Evolutionary conservation across 2,113 vertebrate genomes (phyloP).

Genomic region (Gnathonemus longibarbis): DNA sequence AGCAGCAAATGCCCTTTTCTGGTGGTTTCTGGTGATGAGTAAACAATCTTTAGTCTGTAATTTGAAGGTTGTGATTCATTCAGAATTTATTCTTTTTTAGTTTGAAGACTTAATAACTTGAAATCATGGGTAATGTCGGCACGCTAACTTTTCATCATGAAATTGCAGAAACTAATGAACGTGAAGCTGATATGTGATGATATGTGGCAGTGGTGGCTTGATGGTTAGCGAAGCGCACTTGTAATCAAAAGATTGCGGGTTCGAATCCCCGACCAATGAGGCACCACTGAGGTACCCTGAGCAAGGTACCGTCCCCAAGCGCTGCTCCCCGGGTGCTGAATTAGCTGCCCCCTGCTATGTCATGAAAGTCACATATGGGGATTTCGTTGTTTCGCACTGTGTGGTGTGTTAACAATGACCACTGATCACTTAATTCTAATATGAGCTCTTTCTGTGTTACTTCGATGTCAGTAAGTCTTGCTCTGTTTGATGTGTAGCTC

Average conservation of each 20-base stretch:
- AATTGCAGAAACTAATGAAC: neutral
- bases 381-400: too few species aligned
- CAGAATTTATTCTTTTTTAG: neutral
- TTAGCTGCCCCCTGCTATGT: too few species aligned
- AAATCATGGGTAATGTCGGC: neutral
- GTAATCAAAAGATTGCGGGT: too few species aligned
- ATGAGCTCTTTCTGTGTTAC: neutral
- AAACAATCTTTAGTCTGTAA: conserved; percentile 4
- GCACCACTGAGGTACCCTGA: too few species aligned
- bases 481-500: neutral
- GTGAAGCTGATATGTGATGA: neutral
- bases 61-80: neutral
- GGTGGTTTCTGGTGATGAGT: neutral
- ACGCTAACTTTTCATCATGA: neutral
- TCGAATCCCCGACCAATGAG: too few species aligned
- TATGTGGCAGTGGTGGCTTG: too few species aligned
- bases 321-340: too few species aligned
- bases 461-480: neutral
- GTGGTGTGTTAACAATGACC: too few species aligned
- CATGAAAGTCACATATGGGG: too few species aligned
- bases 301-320: too few species aligned
- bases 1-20: neutral
- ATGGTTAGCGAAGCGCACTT: too few species aligned
- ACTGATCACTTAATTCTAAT: neutral
- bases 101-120: neutral